Evolutionary conservation across 2,888 invertebrate genomes (phyloP), one percentile per base, ranked within the genome.

Genomic region (Drosophila nr. fundita): DNA sequence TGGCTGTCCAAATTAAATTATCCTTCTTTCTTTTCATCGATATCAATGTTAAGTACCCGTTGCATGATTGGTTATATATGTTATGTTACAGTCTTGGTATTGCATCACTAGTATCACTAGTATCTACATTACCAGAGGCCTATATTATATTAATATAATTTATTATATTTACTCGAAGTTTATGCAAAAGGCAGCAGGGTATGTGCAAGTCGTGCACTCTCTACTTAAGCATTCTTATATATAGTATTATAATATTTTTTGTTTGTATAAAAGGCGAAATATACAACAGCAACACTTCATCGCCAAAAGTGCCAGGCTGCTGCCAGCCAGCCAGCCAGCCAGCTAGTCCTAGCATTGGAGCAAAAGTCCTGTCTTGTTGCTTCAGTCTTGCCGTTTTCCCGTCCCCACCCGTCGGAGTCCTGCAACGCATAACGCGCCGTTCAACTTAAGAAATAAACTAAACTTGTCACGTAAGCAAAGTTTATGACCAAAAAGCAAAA

Each of bases 391-490:
- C 24, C 15, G 45, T 4, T 8, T 38, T 13, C 13, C 38, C 45
- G 2, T 27, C 13, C 1, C 18, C 27, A 3, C 54, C 18, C 13
- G 36, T 42, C 53, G 27, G 34, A 38, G 68, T 70, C 61, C 63
- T 65, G 67, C 69, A 71, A 63, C 70, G 73, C 81, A 80, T 71
- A 77, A 74, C 67, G 66, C 75, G 70, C 68, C 76, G 69, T 67
- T 68, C 68, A 81, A 80, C 80, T 87, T 72, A 79, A 79, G 87
- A 86, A 87, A 90, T 90, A 89, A 90, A 87, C 84, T 84, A 84
- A 89, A 87, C 82, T 86, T 89, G 86, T 90, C 90, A 90, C 90
- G 90, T 89, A 90, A 85, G 89, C 87, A 82, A 82, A 83, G 90
- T 90, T 90, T 90, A 90, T 90, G 80, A 66, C 83, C 82, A 83